phyloP scores from a whole-genome alignment of 1,140 invertebrate species.

The Drosophila oshimai region DNA sequence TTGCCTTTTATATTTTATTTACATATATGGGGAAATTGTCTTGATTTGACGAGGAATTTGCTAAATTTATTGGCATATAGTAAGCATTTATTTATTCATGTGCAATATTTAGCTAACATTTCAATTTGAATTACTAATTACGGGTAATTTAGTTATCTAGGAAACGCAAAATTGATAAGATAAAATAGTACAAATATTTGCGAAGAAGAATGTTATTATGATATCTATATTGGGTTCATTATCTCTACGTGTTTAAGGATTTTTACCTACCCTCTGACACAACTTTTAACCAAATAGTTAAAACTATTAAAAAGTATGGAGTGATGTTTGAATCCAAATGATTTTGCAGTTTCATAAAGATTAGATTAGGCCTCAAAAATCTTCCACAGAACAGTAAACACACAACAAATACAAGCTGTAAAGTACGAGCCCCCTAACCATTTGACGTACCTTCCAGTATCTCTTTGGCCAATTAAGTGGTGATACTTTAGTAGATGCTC shows the following conservation, averaged over 20 bases:
- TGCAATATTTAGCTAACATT: neutral
- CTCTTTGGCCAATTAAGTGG: constrained; percentile 11
- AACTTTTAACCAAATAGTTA: too few relatives aligned
- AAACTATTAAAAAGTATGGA: neutral
- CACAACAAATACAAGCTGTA: neutral
- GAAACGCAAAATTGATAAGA: neutral
- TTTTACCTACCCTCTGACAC: too few relatives aligned
- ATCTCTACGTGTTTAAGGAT: too few relatives aligned
- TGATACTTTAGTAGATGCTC: neutral
- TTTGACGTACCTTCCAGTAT: neutral
- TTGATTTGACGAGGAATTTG: neutral
- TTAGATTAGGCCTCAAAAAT: constrained; percentile 6
- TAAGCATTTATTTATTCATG: neutral
- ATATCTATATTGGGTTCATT: too few relatives aligned
- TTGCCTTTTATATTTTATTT: constrained; percentile 13
- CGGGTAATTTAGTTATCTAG: neutral
- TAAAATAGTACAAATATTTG: constrained; percentile 2
- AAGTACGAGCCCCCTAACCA: constrained; percentile 14
- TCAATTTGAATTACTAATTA: neutral
- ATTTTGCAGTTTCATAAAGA: neutral
- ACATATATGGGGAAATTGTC: constrained; percentile 1
- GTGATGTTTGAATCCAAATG: neutral
- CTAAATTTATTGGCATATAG: neutral
- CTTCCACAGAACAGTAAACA: constrained; percentile 11
- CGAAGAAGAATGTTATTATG: too few relatives aligned